Evolutionary conservation across 2,113 vertebrate species (phyloP).

Genomic region (Gallinago jamesoni): DNA sequence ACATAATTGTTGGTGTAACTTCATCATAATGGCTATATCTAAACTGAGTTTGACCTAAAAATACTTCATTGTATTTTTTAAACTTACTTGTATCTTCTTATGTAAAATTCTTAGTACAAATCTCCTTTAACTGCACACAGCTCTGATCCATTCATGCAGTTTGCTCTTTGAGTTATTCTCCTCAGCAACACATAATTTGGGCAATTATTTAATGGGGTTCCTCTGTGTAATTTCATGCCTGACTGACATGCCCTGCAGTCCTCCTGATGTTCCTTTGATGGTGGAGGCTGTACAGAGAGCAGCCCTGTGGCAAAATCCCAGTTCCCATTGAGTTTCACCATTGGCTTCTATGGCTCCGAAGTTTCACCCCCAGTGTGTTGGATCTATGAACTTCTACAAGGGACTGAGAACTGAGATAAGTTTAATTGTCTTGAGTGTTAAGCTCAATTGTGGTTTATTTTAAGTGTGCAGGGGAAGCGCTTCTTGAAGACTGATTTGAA

Average conservation of each 20-base stretch:
- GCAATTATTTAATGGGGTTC: conserved; percentile 31
- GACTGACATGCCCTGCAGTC: conserved; percentile 3
- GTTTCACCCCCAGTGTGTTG: not conserved
- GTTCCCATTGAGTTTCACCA: not conserved
- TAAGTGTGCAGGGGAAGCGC: not conserved
- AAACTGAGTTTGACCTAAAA: not conserved
- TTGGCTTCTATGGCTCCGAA: not conserved
- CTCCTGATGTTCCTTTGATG: conserved; percentile 31
- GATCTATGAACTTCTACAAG: not conserved
- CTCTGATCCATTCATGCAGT: not conserved
- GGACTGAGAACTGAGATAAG: not conserved
- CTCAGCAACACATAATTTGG: not conserved
- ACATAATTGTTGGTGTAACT: not conserved
- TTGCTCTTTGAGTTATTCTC: not conserved
- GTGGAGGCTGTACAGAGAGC: not conserved
- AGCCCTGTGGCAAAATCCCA: not conserved
- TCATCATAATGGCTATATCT: not conserved
- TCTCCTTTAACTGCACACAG: not conserved
- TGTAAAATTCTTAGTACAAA: not conserved
- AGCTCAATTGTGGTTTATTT: conserved; percentile 39
- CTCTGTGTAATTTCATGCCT: conserved; percentile 45
- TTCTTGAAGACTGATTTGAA: conserved; percentile 35
- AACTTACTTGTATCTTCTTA: not conserved
- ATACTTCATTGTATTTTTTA: not conserved
- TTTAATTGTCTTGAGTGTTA: conserved; percentile 47